A percentile compares a stretch with the other conserved stretches of the same genome.
Evolutionary conservation across 2,888 invertebrate species (phyloP).

Genomic region (Carabus problematicus): DNA sequence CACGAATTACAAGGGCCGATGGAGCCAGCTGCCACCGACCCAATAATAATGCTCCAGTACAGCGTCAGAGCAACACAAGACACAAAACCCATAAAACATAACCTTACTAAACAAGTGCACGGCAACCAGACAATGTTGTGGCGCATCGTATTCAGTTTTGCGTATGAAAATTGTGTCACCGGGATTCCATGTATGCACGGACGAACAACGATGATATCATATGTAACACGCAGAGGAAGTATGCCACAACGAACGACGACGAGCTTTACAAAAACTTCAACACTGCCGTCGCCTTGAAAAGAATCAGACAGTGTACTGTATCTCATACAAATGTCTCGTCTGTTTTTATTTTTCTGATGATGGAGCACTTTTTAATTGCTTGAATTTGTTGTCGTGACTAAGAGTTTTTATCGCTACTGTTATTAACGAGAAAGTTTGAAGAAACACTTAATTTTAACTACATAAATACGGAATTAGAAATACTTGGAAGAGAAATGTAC

Average conservation of each 20-base stretch:
- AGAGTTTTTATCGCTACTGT: slow-evolving; percentile 27
- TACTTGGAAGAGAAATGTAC: neutral
- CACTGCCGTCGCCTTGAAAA: neutral
- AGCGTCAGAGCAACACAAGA: slow-evolving; percentile 38
- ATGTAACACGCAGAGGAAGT: slow-evolving; percentile 4
- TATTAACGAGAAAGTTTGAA: slow-evolving; percentile 34
- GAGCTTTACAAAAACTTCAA: too few species aligned
- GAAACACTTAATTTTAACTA: slow-evolving; percentile 26
- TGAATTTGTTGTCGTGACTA: slow-evolving; percentile 35
- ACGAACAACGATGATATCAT: slow-evolving; percentile 1
- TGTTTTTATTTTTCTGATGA: slow-evolving; percentile 29
- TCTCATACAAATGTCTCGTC: neutral
- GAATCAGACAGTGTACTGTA: neutral
- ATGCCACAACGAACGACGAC: neutral
- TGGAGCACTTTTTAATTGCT: slow-evolving; percentile 37
- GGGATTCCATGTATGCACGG: slow-evolving; percentile 2
- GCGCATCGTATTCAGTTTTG: neutral
- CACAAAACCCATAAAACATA: slow-evolving; percentile 35
- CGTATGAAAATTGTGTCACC: slow-evolving; percentile 28
- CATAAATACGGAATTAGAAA: too few species aligned
- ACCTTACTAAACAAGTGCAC: slow-evolving; percentile 30
- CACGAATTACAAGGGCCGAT: slow-evolving; percentile 49
- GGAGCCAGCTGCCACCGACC: slow-evolving; percentile 53
- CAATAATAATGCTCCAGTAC: slow-evolving; percentile 50
- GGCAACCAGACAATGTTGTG: neutral